A percentile compares a stretch with the other conserved stretches of the same genome.
Evolutionary conservation across 2,797 vertebrate genomes (phyloP).

Genomic region (Uromys caudimaculatus): DNA sequence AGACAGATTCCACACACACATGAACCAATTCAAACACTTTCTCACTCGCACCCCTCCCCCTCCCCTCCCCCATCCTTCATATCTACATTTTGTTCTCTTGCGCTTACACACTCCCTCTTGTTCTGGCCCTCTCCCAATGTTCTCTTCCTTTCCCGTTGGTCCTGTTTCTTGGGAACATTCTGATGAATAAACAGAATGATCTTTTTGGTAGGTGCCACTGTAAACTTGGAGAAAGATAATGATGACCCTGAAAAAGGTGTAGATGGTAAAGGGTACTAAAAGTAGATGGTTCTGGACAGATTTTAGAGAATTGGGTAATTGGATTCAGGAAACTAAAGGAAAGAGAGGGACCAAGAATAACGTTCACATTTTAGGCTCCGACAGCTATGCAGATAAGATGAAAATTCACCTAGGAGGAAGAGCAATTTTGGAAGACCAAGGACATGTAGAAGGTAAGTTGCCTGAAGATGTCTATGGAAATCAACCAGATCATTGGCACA

Average conservation of each 20-base stretch:
- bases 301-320: neutral
- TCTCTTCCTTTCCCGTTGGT: neutral
- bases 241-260: neutral
- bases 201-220: neutral
- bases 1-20: neutral
- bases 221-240: neutral
- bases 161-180: neutral
- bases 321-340: neutral
- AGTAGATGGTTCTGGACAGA: neutral
- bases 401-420: neutral
- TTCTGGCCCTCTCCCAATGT: rapidly evolving
- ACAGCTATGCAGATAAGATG: neutral
- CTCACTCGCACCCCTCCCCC: neutral
- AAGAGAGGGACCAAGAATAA: neutral
- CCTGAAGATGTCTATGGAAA: neutral
- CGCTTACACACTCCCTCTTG: neutral
- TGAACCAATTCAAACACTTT: neutral
- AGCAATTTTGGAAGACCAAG: neutral
- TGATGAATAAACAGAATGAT: neutral
- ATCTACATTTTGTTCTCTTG: neutral
- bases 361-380: neutral
- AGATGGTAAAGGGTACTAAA: neutral
- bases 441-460: neutral
- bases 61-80: neutral
- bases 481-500: neutral